phyloP scores from a whole-genome alignment of 2,797 vertebrate genomes.

The Trachops cirrhosus region DNA sequence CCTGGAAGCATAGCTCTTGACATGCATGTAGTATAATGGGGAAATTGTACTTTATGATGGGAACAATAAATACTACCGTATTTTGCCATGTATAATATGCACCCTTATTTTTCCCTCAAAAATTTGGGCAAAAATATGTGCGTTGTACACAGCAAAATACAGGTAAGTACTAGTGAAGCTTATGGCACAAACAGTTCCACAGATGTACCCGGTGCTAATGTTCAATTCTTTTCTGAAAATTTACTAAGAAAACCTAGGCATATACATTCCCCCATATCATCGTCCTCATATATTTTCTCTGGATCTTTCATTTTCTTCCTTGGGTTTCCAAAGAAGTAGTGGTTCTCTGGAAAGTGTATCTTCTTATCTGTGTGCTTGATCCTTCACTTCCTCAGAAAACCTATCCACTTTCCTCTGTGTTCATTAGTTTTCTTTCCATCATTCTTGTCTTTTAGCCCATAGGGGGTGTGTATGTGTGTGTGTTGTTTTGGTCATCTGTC shows the following conservation, averaged over 20 bases:
- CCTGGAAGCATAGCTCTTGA: not conserved
- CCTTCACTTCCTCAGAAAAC: not conserved
- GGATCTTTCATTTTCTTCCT: not conserved
- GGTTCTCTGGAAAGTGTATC: not conserved
- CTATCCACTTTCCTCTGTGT: not conserved
- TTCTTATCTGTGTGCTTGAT: not conserved
- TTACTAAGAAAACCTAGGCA: not conserved
- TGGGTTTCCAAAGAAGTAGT: not conserved
- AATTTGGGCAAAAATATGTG: no score
- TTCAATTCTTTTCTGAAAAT: conserved; percentile 9
- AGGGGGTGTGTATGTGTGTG: not conserved
- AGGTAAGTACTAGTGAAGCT: not conserved
- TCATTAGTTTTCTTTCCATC: not conserved
- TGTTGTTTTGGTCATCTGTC: not conserved
- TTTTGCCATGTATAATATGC: no score
- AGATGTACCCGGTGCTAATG: not conserved
- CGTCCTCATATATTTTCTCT: conserved; percentile 8
- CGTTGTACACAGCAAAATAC: no score
- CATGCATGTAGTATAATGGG: not conserved
- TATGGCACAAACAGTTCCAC: not conserved
- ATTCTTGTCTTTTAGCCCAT: not conserved
- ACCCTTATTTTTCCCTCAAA: no score
- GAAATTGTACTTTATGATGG: not conserved
- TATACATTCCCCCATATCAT: not conserved
- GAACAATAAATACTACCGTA: not conserved